Evolutionary conservation across 2,797 vertebrate species (phyloP), one percentile per base, ranked within the genome.

Genomic region (Meda fulgida): DNA sequence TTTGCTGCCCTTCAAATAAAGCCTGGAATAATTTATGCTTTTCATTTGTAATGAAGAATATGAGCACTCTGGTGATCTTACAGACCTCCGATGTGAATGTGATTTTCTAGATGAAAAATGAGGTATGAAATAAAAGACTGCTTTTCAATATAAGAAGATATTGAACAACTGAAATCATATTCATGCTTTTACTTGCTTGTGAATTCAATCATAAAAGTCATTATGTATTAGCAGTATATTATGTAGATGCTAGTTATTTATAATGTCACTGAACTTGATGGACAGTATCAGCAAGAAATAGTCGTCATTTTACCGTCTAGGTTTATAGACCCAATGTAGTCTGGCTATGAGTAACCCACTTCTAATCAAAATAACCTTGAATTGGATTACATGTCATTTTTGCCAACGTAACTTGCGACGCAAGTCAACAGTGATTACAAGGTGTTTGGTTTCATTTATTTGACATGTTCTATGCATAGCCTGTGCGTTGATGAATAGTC

Each of bases 1-100:
- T 26, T 40, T 55, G 36, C 84, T 81, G 80, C 43, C 78, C 70
- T 83, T 85, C 80, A 71, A 82, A 79, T 80, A 85, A 87, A 79
- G 46, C 71, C 46, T 43, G 73, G 69, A 86, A 73, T 76, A 67
- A 81, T 70, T 81, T 67, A 80, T 53, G 76, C 36, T 16, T 77
- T 81, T 78, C 80, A 77, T 80, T 81, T 81, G 71, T 81, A 60
- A 84, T 63, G 38, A 78, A 84, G 46, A 81, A 84, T 55, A 60
- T 40, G 40, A 51, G 14, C 55, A 48, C 63, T 48, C n/a, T 70
- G 46, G 16, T 87, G 78, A 87, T 81, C 73, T 48, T 75, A 16
- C 36, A 69, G 63, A 78, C 69, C 65, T 84, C 16, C 0, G 23
- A 38, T 63, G 76, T 71, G 66, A 84, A 66, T 70, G 26, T 80